Base-by-base conservation (phyloP, 1,140 invertebrate genomes). In the Venturia canescens region DNA sequence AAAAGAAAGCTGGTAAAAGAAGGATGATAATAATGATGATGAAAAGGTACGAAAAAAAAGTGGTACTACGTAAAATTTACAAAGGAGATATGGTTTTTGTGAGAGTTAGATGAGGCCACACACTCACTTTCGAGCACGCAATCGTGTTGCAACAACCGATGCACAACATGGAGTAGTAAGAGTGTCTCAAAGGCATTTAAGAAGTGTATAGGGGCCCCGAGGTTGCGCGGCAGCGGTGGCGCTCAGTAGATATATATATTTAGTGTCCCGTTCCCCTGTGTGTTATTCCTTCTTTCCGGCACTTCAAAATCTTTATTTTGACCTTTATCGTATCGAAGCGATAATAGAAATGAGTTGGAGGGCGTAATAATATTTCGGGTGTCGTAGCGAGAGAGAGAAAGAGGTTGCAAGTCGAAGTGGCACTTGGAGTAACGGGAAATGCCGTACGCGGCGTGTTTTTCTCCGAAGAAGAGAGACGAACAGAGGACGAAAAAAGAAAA, bases 161-260 rank as follows among this genome's bases (percentile, higher is more conserved):
- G 87, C 86, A 87, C 89, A 89, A 89, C 89, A 89, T 89, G 88
- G 87, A 90, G 88, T 76, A 76, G 74, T 87, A 87, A 86, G 86
- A 84, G 84, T 86, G 85, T 84, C 86, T 86, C 84, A 83, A 82
- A 87, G 84, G 87, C 88, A 89, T 89, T 88, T 88, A 89, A 88
- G 85, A 44, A 85, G 80, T 75, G 83, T 57, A 71, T 60, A 70
- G 18, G 48, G 71, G 29, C 26, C 21, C 21, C 21, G 53, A 57
- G 27, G 77, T 21, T 23, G 69, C 31, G 78, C n/a, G 15, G 78
- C 48, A 27, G 69, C 31, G 44, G 78, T 31, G 60, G 67, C 66
- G 48, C 83, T 80, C 72, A 26, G 1, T 27, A 1, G 21, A 26
- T 66, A 72, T 80, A 34, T 71, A 29, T 44, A 44, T 81, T 57